Conservation (phyloP, 2,113 vertebrate genomes). For the Artemisiospiza belli region DNA sequence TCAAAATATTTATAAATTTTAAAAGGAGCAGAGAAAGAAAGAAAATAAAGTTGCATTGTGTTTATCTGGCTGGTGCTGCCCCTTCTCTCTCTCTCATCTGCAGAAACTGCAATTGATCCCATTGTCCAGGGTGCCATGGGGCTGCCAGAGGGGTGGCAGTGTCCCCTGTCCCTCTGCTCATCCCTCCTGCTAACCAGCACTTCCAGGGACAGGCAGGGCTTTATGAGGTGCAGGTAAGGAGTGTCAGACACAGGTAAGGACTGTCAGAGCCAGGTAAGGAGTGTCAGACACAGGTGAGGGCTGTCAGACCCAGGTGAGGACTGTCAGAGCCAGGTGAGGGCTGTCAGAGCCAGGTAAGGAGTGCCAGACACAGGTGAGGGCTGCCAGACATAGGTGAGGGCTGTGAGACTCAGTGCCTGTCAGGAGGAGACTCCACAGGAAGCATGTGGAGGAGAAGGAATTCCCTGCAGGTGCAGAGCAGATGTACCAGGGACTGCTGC, state of each 20-base stretch:
- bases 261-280: neutral
- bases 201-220: neutral
- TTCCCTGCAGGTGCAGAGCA: neutral
- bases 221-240: neutral
- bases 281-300: neutral
- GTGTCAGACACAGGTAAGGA: neutral
- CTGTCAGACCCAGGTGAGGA: neutral
- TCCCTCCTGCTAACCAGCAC: neutral
- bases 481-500: neutral
- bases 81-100: neutral
- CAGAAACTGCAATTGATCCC: neutral
- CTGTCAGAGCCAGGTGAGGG: neutral
- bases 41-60: conserved; percentile 44
- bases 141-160: neutral
- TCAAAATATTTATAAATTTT: conserved; percentile 68
- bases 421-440: neutral
- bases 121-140: accelerated
- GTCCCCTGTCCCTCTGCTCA: neutral
- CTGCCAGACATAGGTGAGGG: neutral
- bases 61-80: neutral
- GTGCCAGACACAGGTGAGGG: neutral
- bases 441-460: neutral
- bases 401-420: accelerated
- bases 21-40: conserved; percentile 18
- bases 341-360: accelerated